These are phyloP conservation scores for Tympanoctomys barrerae DNA, from an alignment of 2,797 vertebrate genomes.

Conservation along the genomic window DNA sequence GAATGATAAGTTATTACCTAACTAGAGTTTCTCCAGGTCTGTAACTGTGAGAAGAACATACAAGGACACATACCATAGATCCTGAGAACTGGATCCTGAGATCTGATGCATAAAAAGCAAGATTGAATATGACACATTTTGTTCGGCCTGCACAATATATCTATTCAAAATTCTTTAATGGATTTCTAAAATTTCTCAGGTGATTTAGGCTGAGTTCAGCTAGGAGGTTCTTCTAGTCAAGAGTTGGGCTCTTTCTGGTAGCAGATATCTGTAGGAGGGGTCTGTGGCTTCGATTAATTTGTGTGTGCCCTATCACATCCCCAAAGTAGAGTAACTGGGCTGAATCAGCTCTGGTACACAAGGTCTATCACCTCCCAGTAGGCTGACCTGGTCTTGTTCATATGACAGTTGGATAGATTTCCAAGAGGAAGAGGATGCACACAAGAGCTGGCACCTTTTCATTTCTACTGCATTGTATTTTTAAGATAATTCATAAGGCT, in stretches of 20 bases:
- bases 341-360: background rate
- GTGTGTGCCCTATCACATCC: background rate
- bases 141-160: background rate
- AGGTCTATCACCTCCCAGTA: background rate
- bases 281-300: background rate
- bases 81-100: background rate
- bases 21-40: background rate
- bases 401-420: background rate
- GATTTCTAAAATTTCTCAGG: background rate
- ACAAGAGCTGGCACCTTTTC: background rate
- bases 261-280: background rate
- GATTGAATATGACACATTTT: background rate
- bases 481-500: background rate
- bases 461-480: background rate
- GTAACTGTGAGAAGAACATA: background rate
- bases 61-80: background rate
- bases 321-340: background rate
- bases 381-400: background rate
- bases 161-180: background rate
- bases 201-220: background rate
- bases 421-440: background rate
- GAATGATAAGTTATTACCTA: conserved; percentile 27
- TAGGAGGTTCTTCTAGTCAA: background rate
- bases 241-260: background rate
- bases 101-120: background rate